phyloP scores from a whole-genome alignment of 2,113 vertebrate genomes.

The Loxodonta africana region DNA sequence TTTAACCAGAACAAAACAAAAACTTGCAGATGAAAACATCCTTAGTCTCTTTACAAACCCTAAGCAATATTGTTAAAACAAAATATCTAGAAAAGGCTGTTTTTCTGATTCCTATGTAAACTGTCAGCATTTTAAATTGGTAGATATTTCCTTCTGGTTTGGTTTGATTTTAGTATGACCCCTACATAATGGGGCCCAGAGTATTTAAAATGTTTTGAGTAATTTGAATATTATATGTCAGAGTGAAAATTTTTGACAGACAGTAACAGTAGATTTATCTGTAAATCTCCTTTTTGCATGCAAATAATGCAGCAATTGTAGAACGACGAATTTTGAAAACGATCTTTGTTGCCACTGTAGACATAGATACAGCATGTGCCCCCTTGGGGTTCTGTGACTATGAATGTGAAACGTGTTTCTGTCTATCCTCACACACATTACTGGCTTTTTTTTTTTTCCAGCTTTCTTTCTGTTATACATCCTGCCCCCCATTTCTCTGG shows the following conservation, averaged over 20 bases:
- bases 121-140: background rate
- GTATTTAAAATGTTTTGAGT: background rate
- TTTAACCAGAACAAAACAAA: background rate
- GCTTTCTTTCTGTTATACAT: background rate
- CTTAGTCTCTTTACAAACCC: background rate
- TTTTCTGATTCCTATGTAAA: background rate
- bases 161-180: background rate
- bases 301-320: background rate
- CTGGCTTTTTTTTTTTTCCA: background rate
- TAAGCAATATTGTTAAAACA: background rate
- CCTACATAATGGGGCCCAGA: rapidly evolving
- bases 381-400: background rate
- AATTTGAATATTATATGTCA: background rate
- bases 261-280: background rate
- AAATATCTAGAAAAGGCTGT: background rate
- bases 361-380: background rate
- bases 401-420: background rate
- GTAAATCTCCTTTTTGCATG: background rate
- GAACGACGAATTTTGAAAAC: background rate
- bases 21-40: background rate
- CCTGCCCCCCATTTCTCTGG: background rate
- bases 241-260: background rate
- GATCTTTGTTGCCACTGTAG: background rate
- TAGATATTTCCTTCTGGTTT: background rate
- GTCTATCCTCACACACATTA: background rate